phyloP scores from a whole-genome alignment of 2,888 invertebrate species.

The Erebia ligea region DNA sequence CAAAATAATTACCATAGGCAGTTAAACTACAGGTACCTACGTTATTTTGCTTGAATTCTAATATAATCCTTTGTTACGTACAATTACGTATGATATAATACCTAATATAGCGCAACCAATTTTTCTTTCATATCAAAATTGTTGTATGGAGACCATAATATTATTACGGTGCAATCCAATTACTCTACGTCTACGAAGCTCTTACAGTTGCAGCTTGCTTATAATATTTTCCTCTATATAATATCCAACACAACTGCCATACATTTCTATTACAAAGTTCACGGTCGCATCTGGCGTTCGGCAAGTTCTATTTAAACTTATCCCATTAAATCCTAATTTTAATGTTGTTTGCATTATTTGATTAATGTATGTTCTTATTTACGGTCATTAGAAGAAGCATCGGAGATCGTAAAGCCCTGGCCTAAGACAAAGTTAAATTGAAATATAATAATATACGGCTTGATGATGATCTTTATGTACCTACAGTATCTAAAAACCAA shows the following conservation, averaged over 20 bases:
- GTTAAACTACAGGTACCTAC: too few relatives aligned
- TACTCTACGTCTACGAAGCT: not conserved
- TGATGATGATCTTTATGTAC: too few relatives aligned
- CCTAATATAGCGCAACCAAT: too few relatives aligned
- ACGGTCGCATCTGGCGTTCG: constrained; percentile 32
- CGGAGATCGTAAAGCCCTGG: too few relatives aligned
- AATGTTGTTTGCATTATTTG: constrained; percentile 20
- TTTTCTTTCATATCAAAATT: not conserved
- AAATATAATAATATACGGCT: too few relatives aligned
- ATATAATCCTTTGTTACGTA: too few relatives aligned
- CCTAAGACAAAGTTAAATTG: too few relatives aligned
- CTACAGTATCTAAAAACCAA: too few relatives aligned
- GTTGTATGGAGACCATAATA: not conserved
- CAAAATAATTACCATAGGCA: too few relatives aligned
- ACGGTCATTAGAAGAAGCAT: not conserved
- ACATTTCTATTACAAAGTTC: constrained; percentile 23
- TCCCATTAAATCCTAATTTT: constrained; percentile 24
- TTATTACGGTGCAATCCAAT: not conserved
- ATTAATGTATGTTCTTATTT: constrained; percentile 12
- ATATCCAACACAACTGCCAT: constrained; percentile 6
- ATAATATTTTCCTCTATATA: not conserved
- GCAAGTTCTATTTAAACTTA: constrained; percentile 27
- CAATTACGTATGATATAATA: too few relatives aligned
- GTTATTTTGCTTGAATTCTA: too few relatives aligned
- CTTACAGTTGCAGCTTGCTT: not conserved